A percentile compares a stretch with the other conserved stretches of the same genome.
Conservation (phyloP, 2,797 vertebrate genomes). For the Sebastiscus albofasciatus region DNA sequence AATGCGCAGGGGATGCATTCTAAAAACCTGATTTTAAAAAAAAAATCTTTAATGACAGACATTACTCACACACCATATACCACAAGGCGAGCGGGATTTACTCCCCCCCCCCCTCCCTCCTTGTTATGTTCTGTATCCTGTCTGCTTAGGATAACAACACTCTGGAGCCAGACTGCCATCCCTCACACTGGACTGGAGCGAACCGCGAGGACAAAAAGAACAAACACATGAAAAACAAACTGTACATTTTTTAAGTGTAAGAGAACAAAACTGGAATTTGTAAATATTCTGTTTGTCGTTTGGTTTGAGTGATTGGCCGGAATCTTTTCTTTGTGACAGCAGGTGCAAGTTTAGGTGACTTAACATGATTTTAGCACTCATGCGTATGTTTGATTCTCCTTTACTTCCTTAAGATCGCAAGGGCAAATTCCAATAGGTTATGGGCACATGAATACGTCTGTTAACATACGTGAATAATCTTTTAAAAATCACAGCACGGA, state of each 20-base stretch:
- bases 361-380: slow-evolving; percentile 57
- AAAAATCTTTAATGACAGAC: slow-evolving; percentile 61
- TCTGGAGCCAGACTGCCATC: slow-evolving; percentile 76
- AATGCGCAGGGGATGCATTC: slow-evolving; percentile 63
- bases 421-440: slow-evolving; percentile 50
- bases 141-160: slow-evolving; percentile 66
- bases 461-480: slow-evolving; percentile 32
- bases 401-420: slow-evolving; percentile 54
- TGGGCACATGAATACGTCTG: slow-evolving; percentile 51
- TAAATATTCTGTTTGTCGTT: slow-evolving; percentile 89
- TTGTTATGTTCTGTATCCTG: slow-evolving; percentile 57
- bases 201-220: slow-evolving; percentile 61
- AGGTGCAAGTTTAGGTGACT: slow-evolving; percentile 82
- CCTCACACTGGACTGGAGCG: slow-evolving; percentile 68
- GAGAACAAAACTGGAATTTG: slow-evolving; percentile 84
- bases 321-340: slow-evolving; percentile 83
- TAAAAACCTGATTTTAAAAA: slow-evolving; percentile 49
- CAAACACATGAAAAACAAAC: slow-evolving; percentile 75
- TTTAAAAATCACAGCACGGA: background rate
- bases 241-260: slow-evolving; percentile 85
- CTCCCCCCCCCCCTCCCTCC: slow-evolving; percentile 14
- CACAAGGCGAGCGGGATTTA: slow-evolving; percentile 45
- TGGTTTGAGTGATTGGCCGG: slow-evolving; percentile 82
- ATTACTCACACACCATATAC: slow-evolving; percentile 68
- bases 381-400: slow-evolving; percentile 57